A percentile compares a stretch with the other conserved stretches of the same genome.
These are phyloP conservation scores for Drosophila neonasuta DNA, from an alignment of 2,888 invertebrate species.

Conservation along the genomic window DNA sequence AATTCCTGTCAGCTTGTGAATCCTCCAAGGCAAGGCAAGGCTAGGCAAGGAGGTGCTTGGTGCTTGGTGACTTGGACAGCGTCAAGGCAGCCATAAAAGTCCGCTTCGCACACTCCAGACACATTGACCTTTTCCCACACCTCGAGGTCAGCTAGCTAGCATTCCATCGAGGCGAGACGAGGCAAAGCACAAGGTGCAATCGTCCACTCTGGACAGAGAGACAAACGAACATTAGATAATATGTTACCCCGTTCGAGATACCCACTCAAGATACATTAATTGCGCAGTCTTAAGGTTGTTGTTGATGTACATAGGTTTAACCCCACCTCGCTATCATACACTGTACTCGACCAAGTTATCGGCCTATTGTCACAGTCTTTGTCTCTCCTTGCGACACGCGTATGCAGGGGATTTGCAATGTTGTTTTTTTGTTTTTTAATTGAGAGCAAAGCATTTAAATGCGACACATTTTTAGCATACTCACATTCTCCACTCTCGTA, in stretches of 20 bases:
- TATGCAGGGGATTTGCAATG: conserved; percentile 4
- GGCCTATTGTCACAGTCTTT: conserved; percentile 12
- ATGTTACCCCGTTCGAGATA: background rate
- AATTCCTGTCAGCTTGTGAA: conserved; percentile 19
- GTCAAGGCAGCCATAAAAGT: conserved; percentile 25
- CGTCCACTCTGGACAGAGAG: conserved; percentile 1
- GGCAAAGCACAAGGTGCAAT: conserved; percentile 3
- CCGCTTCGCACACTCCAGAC: conserved; percentile 13
- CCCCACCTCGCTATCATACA: conserved; percentile 24
- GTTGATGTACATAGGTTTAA: conserved; percentile 10
- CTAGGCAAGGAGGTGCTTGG: conserved; percentile 3
- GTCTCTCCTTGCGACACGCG: background rate
- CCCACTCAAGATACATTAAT: background rate
- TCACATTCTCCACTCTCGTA: background rate
- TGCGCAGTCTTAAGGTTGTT: conserved; percentile 2
- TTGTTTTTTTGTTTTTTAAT: conserved; percentile 5
- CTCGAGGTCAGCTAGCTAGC: conserved; percentile 37
- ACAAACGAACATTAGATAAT: conserved; percentile 5
- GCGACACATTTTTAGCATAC: conserved; percentile 3
- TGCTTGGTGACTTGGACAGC: background rate
- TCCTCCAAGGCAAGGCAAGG: conserved; percentile 6
- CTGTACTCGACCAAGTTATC: conserved; percentile 33
- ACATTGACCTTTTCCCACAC: conserved; percentile 51
- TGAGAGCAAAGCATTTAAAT: conserved; percentile 15
- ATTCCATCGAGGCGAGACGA: background rate